Conservation (phyloP, 2,888 invertebrate species). For the Polyommatus iphigenia region DNA sequence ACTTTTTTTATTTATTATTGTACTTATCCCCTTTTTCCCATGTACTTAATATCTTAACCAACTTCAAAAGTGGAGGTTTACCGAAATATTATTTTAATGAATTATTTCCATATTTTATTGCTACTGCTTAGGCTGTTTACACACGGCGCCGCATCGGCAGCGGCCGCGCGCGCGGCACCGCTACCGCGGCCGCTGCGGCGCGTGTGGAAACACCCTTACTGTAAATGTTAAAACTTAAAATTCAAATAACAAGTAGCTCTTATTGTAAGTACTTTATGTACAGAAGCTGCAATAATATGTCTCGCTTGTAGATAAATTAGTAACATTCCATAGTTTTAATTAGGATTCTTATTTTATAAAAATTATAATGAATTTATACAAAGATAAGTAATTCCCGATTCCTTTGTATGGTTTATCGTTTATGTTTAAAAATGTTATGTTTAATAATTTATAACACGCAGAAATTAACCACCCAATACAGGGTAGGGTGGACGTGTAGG, state of each 20-base stretch:
- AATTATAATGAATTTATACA: not conserved
- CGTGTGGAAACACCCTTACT: not conserved
- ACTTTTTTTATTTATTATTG: too few relatives aligned
- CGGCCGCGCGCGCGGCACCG: too few relatives aligned
- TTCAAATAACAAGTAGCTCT: not conserved
- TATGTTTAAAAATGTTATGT: not conserved
- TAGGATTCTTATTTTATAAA: not conserved
- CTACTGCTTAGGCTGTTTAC: not conserved
- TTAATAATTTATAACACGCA: not conserved
- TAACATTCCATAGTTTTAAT: slow-evolving; percentile 9
- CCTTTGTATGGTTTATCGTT: too few relatives aligned
- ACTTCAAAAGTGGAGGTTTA: not conserved
- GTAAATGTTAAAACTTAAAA: not conserved
- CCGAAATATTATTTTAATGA: not conserved
- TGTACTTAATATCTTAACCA: not conserved
- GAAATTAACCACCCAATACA: not conserved
- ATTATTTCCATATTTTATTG: not conserved
- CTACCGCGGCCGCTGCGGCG: too few relatives aligned
- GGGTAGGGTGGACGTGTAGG: too few relatives aligned
- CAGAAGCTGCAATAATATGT: not conserved
- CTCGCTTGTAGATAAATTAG: not conserved
- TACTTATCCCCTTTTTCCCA: not conserved
- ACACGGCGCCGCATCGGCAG: too few relatives aligned
- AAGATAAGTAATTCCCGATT: not conserved
- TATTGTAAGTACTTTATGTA: not conserved